A percentile compares a stretch with the other conserved stretches of the same genome.
Evolutionary conservation across 1,140 invertebrate species (phyloP).

Genomic region (Drosophila micromelanica): DNA sequence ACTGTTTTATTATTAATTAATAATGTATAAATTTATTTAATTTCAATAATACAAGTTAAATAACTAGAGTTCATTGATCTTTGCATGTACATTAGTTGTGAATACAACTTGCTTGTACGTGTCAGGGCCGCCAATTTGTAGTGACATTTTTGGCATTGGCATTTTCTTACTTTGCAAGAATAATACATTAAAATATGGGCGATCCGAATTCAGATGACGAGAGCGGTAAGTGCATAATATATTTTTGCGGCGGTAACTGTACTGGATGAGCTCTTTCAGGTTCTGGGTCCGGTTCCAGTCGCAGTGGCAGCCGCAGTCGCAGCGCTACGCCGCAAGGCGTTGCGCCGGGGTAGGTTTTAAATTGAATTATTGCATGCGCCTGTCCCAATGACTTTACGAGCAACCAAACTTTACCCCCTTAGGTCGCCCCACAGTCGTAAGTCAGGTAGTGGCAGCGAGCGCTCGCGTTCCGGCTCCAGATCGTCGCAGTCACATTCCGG

Average conservation of each 20-base stretch:
- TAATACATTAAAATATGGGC: constrained; percentile 40
- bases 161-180: constrained; percentile 22
- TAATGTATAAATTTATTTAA: not conserved
- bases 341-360: constrained; percentile 66
- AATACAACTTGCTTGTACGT: constrained; percentile 8
- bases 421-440: constrained; percentile 67
- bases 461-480: constrained; percentile 22
- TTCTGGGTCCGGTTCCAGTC: constrained; percentile 85
- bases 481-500: constrained; percentile 19
- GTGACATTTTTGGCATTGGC: constrained; percentile 5
- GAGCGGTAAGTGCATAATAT: constrained; percentile 48
- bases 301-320: constrained; percentile 84
- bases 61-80: not conserved
- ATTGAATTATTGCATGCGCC: constrained; percentile 65
- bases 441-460: constrained; percentile 14
- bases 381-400: not conserved
- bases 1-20: not conserved
- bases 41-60: too few species aligned
- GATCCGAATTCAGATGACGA: constrained; percentile 67
- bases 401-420: not conserved
- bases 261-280: constrained; percentile 59
- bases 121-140: constrained; percentile 13
- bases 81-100: not conserved
- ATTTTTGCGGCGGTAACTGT: not conserved
- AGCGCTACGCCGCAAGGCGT: constrained; percentile 84